These are phyloP conservation scores for Enteromius afrohamiltoni DNA, from an alignment of 2,797 vertebrate species.

Conservation along the genomic window DNA sequence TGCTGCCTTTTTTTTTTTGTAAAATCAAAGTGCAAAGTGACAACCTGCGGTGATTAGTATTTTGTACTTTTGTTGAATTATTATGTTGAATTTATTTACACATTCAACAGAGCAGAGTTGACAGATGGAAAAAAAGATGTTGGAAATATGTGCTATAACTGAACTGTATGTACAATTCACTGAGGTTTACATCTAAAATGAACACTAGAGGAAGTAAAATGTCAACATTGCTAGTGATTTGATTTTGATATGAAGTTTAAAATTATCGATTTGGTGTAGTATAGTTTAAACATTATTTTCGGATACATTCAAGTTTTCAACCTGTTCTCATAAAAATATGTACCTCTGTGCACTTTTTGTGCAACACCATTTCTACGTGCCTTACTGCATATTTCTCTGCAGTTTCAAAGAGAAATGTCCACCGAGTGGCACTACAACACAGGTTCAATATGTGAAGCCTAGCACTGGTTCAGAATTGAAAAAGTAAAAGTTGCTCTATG, in stretches of 20 bases:
- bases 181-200: not conserved
- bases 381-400: too few relatives aligned
- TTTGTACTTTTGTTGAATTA: not conserved
- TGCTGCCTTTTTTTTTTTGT: too few relatives aligned
- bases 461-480: too few relatives aligned
- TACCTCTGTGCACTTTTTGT: too few relatives aligned
- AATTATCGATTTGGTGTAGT: not conserved
- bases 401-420: too few relatives aligned
- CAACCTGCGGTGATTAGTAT: not conserved
- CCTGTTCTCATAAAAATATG: too few relatives aligned
- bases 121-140: not conserved
- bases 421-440: too few relatives aligned
- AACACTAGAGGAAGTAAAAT: not conserved
- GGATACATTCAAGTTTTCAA: not conserved
- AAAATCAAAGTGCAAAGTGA: not conserved
- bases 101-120: not conserved
- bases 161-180: not conserved
- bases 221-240: not conserved
- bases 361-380: too few relatives aligned
- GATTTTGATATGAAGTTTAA: too few relatives aligned
- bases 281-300: not conserved
- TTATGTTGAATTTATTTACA: not conserved
- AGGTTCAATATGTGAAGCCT: too few relatives aligned
- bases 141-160: not conserved
- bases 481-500: too few relatives aligned